Evolutionary conservation across 1,140 invertebrate species (phyloP), one percentile per base, ranked within the genome.

Genomic region (Mycetomoellerius zeteki): DNA sequence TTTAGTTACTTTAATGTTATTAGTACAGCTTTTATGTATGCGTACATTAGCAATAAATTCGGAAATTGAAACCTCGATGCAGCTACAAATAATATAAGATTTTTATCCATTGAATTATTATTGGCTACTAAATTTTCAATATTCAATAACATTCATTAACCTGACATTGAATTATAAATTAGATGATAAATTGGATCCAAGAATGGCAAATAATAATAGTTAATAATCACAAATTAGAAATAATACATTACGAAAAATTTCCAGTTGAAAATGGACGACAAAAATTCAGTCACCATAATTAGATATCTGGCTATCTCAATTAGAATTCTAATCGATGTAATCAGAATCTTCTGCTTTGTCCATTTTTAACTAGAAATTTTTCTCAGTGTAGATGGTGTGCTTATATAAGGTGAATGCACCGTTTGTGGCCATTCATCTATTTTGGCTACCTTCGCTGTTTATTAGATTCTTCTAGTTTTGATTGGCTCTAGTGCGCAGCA

Each of bases 61-160:
- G 3, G 30, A 65, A 65, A 65, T 65, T 65, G 30, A 65, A 65
- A 65, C 1, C 10, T 65, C 64, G 30, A 65, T 65, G 30, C 30
- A 65, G 3, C 3, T 1, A 8, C 6, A 65, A n/a, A 64, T 33
- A 30, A 62, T 24, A 3, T 21, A 56, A 21, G 8, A 6, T 56
- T 56, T 56, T 56, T 58, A 58, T 8, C 47, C 14, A 58, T 24
- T 24, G 2, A 10, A 24, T 4, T 10, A 24, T 58, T 24, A 12
- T 12, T 58, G 10, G 10, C 3, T 10, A 58, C 8, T n/a, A n/a
- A 1, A 6, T 54, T n/a, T n/a, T 54, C 52, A 21, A 58, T 58
- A 21, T 12, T 58, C 47, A 47, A 14, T 47, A 47, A 47, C 47
- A 47, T 0, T 47, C 47, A 47, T 47, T 47, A 47, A 47, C 12